Conservation (phyloP, 64 coral and sea anemone species). For the Trachythela sp. region DNA sequence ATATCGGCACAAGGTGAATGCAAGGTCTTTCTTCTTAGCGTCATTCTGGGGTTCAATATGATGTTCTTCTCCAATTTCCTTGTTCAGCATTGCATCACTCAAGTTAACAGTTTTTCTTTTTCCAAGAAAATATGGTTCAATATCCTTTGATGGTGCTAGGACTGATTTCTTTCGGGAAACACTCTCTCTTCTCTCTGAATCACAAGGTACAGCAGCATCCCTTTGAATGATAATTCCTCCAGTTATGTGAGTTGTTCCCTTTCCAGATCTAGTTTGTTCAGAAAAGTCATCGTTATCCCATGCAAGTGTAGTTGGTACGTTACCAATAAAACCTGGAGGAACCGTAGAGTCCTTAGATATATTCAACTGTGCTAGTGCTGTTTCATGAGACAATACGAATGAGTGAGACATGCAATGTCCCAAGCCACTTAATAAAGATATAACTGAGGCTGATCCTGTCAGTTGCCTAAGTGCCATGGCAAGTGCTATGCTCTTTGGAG, state of each 20-base stretch:
- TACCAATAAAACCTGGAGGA: not conserved
- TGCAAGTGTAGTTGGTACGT: not conserved
- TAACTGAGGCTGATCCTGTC: too few species aligned
- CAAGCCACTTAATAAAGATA: too few species aligned
- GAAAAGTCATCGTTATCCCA: conserved; percentile 17
- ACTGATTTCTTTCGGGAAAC: not conserved
- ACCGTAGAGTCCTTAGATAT: not conserved
- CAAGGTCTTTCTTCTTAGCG: too few species aligned
- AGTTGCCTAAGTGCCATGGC: too few species aligned
- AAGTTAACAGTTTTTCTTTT: conserved; percentile 1
- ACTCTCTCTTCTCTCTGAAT: not conserved
- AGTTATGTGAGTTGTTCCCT: not conserved
- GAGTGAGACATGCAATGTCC: conserved; percentile 3
- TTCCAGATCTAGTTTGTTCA: not conserved
- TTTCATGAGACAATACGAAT: not conserved
- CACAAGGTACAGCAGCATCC: not conserved
- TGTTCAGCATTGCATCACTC: not conserved
- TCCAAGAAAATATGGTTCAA: not conserved
- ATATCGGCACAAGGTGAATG: not conserved
- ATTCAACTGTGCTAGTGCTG: not conserved
- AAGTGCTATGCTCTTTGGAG: too few species aligned
- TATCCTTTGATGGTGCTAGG: not conserved
- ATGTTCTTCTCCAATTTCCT: not conserved
- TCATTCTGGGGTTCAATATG: not conserved
- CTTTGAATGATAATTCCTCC: conserved; percentile 19